Base-by-base conservation (phyloP, 1,140 invertebrate genomes). In the Arion vulgaris region DNA sequence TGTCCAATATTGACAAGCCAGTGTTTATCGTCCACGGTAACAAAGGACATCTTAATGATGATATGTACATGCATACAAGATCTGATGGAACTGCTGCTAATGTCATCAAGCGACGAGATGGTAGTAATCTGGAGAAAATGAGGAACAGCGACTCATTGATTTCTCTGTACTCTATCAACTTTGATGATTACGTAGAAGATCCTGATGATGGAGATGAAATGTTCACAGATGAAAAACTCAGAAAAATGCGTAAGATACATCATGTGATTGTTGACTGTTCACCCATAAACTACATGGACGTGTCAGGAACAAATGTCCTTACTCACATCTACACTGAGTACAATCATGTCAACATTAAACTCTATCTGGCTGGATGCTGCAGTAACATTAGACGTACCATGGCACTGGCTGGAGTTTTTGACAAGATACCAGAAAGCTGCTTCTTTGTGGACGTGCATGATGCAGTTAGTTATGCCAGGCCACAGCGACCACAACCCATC, bases 231-330 rank as follows among this genome's bases (percentile, higher is more conserved):
- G 89, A 88, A 68, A 88, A 89, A 82, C 85, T 89, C 49, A 82
- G 84, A 81, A 77, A 66, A 17, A 85, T 90, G 86, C 83, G 87
- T 39, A 85, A 84, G 82, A 87, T 87, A 51, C 91, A 91, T 81
- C 91, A 92, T 77, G 82, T 93, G 19, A 88, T 92, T 76, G 84
- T 92, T 78, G 92, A 93, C 86, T 93, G 91, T 84, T 90, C 89
- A 0, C 84, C 90, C 15, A 87, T 93, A 68, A 91, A 92, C 68
- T 93, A 93, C 84, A 83, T 93, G 45, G 92, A 93, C 84, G 87
- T 90, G n/a, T 92, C 92, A 62, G 92, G 92, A 19, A 87, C 89
- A 15, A 91, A 91, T 84, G 90, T 91, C 0, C 85, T 93, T 34
- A 86, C 83, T 53, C 91, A 92, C 82, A 90, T 92, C 81, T 88